Conservation (phyloP, 1,140 invertebrate species). For the Oppia nitens region DNA sequence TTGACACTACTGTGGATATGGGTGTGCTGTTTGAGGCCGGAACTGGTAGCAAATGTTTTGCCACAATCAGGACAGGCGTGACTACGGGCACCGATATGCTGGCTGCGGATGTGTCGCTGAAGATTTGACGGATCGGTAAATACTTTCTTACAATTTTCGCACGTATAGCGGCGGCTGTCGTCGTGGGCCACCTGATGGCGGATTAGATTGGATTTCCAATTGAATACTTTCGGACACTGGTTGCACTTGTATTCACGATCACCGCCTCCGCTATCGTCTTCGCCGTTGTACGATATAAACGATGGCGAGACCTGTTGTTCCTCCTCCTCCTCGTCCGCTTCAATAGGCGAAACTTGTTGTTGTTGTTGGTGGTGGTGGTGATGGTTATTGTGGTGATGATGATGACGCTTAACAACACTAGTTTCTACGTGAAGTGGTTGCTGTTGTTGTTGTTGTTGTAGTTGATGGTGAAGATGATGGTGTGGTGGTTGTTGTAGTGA, state of each 20-base stretch:
- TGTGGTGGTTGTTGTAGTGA: too few relatives aligned
- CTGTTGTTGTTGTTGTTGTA: too few relatives aligned
- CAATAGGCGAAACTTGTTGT: too few relatives aligned
- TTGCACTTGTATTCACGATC: constrained; percentile 58
- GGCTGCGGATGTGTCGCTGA: constrained; percentile 81
- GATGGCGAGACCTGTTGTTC: too few relatives aligned
- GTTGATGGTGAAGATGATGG: too few relatives aligned
- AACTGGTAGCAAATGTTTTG: constrained; percentile 92
- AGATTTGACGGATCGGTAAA: constrained; percentile 74
- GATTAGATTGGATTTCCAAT: constrained; percentile 58
- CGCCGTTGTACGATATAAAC: neutral
- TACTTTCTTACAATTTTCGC: constrained; percentile 83
- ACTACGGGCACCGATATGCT: constrained; percentile 41
- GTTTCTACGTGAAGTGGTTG: too few relatives aligned
- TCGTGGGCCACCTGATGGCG: constrained; percentile 63
- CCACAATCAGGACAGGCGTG: constrained; percentile 95
- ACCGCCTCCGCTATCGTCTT: neutral
- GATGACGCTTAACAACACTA: too few relatives aligned
- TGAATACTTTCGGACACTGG: constrained; percentile 60
- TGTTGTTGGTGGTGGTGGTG: too few relatives aligned
- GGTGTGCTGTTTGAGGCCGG: constrained; percentile 95
- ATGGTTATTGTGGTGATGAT: too few relatives aligned
- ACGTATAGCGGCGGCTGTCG: constrained; percentile 58
- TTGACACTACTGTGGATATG: constrained; percentile 98
- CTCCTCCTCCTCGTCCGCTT: too few relatives aligned